Percentiles rank a stretch among this genome's conserved stretches.
Evolutionary conservation across 2,797 vertebrate genomes (phyloP).

Genomic region (Pteronotus mesoamericanus): DNA sequence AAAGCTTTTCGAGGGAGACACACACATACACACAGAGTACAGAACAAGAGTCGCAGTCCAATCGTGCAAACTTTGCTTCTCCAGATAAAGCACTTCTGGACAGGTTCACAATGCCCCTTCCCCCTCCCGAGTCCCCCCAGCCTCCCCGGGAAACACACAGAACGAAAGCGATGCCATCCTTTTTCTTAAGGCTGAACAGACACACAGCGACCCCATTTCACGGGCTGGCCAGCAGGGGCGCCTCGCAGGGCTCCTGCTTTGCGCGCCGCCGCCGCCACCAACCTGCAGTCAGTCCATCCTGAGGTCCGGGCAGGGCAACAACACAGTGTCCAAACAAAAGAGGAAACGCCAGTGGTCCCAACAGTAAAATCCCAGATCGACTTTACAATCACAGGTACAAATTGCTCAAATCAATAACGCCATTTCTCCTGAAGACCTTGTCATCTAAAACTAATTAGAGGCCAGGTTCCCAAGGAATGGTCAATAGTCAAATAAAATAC

Average conservation of each 20-base stretch:
- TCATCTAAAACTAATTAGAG: constrained; percentile 89
- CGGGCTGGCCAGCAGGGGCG: constrained; percentile 83
- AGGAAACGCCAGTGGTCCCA: constrained; percentile 85
- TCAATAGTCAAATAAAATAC: constrained; percentile 89
- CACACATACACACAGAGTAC: constrained; percentile 77
- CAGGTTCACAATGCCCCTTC: constrained; percentile 86
- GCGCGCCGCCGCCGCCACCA: constrained; percentile 80
- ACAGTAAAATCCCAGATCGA: constrained; percentile 90
- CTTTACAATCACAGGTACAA: constrained; percentile 88
- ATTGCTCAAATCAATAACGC: constrained; percentile 87
- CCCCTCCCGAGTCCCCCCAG: constrained; percentile 56
- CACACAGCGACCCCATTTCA: constrained; percentile 90
- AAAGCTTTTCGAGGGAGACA: constrained; percentile 80
- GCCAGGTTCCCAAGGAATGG: constrained; percentile 90
- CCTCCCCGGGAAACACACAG: constrained; percentile 79
- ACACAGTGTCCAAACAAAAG: constrained; percentile 78
- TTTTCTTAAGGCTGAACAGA: constrained; percentile 95
- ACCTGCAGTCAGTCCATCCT: constrained; percentile 62
- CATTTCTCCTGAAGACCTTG: constrained; percentile 90
- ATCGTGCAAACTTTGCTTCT: constrained; percentile 96
- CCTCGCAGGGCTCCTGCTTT: constrained; percentile 80
- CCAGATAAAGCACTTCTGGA: constrained; percentile 92
- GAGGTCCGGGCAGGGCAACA: constrained; percentile 73
- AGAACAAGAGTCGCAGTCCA: constrained; percentile 84
- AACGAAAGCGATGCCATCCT: constrained; percentile 88